Evolutionary conservation across 1,140 invertebrate genomes (phyloP).

Genomic region (Brachystomella parvula): DNA sequence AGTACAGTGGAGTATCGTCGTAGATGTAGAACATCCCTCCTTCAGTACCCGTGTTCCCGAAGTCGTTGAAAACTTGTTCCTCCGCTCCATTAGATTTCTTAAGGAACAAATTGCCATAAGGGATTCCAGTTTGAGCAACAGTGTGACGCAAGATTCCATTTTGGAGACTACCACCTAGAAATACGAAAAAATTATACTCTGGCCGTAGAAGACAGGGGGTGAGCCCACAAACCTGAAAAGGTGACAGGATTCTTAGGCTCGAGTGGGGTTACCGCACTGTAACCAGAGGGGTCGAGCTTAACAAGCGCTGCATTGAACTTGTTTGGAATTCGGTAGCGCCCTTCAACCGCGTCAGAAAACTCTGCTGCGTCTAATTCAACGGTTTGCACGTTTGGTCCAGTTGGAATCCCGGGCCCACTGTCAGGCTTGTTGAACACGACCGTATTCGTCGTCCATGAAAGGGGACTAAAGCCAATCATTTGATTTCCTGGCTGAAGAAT

Average conservation of each 20-base stretch:
- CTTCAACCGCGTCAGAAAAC: conserved; percentile 25
- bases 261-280: conserved; percentile 16
- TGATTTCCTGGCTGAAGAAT: conserved; percentile 11
- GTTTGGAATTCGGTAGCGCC: conserved; percentile 30
- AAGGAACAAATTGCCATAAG: conserved; percentile 27
- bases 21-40: conserved; percentile 42
- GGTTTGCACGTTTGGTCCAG: conserved; percentile 27
- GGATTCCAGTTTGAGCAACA: conserved; percentile 23
- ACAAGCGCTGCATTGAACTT: conserved; percentile 27
- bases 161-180: conserved; percentile 6
- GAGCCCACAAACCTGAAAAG: background rate
- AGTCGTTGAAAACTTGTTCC: conserved; percentile 24
- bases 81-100: conserved; percentile 15
- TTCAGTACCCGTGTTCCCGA: conserved; percentile 21
- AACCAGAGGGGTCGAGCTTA: conserved; percentile 23
- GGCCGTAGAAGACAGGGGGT: too few species aligned
- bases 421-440: conserved; percentile 32
- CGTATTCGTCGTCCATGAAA: conserved; percentile 22
- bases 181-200: too few species aligned
- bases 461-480: conserved; percentile 25
- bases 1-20: conserved; percentile 52
- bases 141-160: conserved; percentile 22
- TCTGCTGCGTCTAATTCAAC: conserved; percentile 13
- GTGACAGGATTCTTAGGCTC: conserved; percentile 22
- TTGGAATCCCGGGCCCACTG: conserved; percentile 10